These are phyloP conservation scores for Trachythela sp. DNA, from an alignment of 64 coral and sea anemone genomes.

Conservation along the genomic window DNA sequence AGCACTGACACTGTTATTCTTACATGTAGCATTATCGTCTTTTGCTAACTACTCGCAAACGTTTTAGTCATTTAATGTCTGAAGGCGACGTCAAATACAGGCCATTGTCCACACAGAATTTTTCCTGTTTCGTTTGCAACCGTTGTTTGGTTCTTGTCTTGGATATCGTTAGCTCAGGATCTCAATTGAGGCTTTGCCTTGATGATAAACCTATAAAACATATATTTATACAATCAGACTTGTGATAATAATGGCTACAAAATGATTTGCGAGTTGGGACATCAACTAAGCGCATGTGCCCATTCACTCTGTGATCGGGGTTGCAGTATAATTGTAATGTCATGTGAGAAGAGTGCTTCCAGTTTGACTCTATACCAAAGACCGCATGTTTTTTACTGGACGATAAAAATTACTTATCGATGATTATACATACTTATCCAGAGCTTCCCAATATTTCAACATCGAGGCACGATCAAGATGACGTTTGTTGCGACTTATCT, in stretches of 20 bases:
- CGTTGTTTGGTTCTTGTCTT: too few species aligned
- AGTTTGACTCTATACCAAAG: background rate
- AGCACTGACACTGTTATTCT: too few species aligned
- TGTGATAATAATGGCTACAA: background rate
- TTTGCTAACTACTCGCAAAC: too few species aligned
- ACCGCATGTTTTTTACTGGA: background rate
- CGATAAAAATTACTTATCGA: background rate
- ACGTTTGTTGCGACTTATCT: constrained; percentile 97
- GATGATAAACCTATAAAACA: constrained; percentile 64
- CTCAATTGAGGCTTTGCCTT: constrained; percentile 82
- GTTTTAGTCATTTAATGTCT: too few species aligned
- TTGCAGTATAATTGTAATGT: background rate
- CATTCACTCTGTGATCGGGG: too few species aligned
- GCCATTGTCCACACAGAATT: background rate
- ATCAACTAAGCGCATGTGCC: too few species aligned
- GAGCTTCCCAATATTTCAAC: constrained; percentile 82
- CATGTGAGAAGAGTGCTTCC: background rate
- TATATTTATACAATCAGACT: background rate
- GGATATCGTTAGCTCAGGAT: constrained; percentile 20
- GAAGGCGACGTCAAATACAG: background rate
- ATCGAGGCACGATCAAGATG: constrained; percentile 96
- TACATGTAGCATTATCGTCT: too few species aligned
- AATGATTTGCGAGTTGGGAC: too few species aligned
- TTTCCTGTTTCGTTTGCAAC: background rate
- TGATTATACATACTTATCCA: constrained; percentile 86